Base-by-base conservation (phyloP, 2,888 invertebrate species). In the Corythucha ciliata region DNA sequence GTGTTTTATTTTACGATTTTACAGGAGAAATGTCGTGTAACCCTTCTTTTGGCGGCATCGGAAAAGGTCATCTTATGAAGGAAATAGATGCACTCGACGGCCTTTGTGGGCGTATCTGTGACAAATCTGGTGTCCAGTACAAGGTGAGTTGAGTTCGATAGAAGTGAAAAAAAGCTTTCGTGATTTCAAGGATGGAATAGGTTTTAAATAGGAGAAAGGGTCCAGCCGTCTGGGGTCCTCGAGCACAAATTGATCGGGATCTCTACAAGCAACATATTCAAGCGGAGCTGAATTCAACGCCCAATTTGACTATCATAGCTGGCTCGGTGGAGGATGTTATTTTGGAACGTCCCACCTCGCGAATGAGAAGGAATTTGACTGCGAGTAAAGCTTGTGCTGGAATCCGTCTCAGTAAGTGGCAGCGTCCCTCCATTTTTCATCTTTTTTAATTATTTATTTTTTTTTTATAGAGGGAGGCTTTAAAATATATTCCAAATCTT, bases 1-100 rank as follows among this genome's bases (percentile, higher is more conserved):
- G 34, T 20, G 29, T 4, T 24, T n/a, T 26, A 36, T 42, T 37
- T n/a, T 48, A 49, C n/a, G n/a, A n/a, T 52, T 44, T 64, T 68
- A 54, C 57, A 83, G 83, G 87, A 24, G 89, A 87, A 70, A 92
- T 92, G 91, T 88, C 89, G 0, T 91, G 92, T 64, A 92, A 92
- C 70, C 91, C 92, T 18, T 85, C 89, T 0, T 92, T 92, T 70
- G 91, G 91, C 22, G 91, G 91, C 6, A 86, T 92, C 59, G 91
- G 90, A 0, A 92, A 92, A 69, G 90, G 89, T 0, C 87, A 91
- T 66, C 70, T 90, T 45, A 82, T 90, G 77, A 75, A 79, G 60
- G 91, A 91, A 72, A 71, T 92, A 7, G 91, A 92, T 69, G 90
- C 91, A 2, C 69, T 92, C 32, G 91, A 88, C 70, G 91, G 91